These are phyloP conservation scores for Eupeodes latifasciatus DNA, from an alignment of 2,888 invertebrate species.

Conservation along the genomic window DNA sequence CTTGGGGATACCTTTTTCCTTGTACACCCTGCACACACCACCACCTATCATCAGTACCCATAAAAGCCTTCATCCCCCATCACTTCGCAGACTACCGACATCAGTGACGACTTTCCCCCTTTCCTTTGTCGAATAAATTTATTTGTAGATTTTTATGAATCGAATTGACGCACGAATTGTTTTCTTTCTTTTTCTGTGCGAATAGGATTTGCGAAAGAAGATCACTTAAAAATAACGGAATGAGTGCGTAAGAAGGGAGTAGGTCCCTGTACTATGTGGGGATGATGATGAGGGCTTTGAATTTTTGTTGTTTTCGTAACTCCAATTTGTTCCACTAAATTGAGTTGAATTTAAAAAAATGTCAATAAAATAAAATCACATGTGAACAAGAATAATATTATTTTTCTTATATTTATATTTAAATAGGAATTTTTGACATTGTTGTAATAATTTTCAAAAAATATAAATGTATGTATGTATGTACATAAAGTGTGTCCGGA, in stretches of 20 bases:
- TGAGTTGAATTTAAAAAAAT: constrained; percentile 58
- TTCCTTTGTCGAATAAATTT: constrained; percentile 36
- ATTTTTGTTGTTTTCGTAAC: constrained; percentile 45
- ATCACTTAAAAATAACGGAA: constrained; percentile 36
- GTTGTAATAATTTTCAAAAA: background rate
- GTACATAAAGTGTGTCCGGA: background rate
- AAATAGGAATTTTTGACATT: constrained; percentile 40
- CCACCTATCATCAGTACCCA: background rate
- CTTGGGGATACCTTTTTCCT: constrained; percentile 25
- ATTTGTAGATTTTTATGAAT: constrained; percentile 54
- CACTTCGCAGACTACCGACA: background rate
- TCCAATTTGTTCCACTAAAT: constrained; percentile 50
- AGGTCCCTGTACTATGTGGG: background rate
- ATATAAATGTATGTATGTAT: background rate
- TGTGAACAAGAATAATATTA: constrained; percentile 56
- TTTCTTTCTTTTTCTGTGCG: constrained; percentile 13
- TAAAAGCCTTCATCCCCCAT: background rate
- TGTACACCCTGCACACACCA: background rate
- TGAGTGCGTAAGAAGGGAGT: background rate
- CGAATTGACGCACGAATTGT: constrained; percentile 43
- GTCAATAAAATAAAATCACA: constrained; percentile 27
- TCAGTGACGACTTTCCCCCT: background rate
- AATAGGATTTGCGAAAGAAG: constrained; percentile 23
- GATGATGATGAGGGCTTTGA: background rate
- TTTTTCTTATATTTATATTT: constrained; percentile 28